Evolutionary conservation across 1,140 invertebrate genomes (phyloP).

Genomic region (Leptinotarsa lineolata): DNA sequence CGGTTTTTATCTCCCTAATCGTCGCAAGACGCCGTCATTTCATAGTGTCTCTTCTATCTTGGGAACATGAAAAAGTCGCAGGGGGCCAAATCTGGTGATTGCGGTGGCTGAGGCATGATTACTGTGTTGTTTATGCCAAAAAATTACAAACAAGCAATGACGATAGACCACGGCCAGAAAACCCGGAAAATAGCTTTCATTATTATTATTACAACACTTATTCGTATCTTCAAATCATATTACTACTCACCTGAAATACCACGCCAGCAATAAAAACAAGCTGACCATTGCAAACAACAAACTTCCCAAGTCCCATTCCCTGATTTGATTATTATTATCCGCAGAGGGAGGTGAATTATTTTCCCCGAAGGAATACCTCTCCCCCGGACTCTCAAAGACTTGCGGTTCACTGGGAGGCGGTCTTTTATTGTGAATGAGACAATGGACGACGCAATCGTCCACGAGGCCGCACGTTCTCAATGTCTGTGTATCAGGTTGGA

Average conservation of each 20-base stretch:
- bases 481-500: slow-evolving; percentile 76
- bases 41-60: too few relatives aligned
- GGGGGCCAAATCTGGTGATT: too few relatives aligned
- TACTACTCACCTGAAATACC: slow-evolving; percentile 52
- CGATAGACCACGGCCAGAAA: too few relatives aligned
- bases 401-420: slow-evolving; percentile 32
- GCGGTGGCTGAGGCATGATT: too few relatives aligned
- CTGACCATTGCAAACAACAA: slow-evolving; percentile 49
- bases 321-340: slow-evolving; percentile 48
- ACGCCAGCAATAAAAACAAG: slow-evolving; percentile 49
- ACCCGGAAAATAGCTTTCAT: too few relatives aligned
- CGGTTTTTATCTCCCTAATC: too few relatives aligned
- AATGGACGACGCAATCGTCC: slow-evolving; percentile 87
- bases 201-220: too few relatives aligned
- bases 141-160: too few relatives aligned
- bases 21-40: too few relatives aligned
- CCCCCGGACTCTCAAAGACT: slow-evolving; percentile 6
- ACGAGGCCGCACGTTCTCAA: slow-evolving; percentile 78
- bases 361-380: background rate
- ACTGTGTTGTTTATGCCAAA: too few relatives aligned
- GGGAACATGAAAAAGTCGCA: too few relatives aligned
- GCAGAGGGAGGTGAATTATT: slow-evolving; percentile 24
- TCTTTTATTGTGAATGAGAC: slow-evolving; percentile 71
- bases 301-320: slow-evolving; percentile 55
- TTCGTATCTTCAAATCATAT: background rate